Percentiles rank a stretch among this genome's conserved stretches.
Evolutionary conservation across 2,113 vertebrate species (phyloP).

Genomic region (Syngnathus scovelli): DNA sequence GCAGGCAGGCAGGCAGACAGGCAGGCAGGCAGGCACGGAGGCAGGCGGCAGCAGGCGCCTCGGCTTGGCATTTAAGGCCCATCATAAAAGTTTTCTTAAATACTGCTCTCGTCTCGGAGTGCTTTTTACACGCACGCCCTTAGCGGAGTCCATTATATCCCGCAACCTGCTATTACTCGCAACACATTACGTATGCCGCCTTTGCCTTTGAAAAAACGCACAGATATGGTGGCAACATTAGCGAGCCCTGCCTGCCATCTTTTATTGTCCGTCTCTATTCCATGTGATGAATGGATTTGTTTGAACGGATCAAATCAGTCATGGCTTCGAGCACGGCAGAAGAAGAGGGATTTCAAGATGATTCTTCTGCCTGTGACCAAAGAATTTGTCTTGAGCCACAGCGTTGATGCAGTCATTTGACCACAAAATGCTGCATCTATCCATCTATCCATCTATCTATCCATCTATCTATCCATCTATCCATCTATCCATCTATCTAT

Average conservation of each 20-base stretch:
- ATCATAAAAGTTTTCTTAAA: conserved; percentile 69
- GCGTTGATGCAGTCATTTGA: too few relatives aligned
- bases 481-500: too few relatives aligned
- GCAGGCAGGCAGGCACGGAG: too few relatives aligned
- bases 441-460: too few relatives aligned
- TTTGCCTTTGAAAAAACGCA: conserved; percentile 40
- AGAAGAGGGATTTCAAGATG: too few relatives aligned
- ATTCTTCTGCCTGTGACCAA: too few relatives aligned
- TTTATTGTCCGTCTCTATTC: conserved; percentile 27
- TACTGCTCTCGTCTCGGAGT: conserved; percentile 68
- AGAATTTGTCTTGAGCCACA: too few relatives aligned
- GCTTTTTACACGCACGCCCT: conserved; percentile 61
- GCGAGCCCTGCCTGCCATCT: conserved; percentile 22
- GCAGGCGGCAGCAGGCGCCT: conserved; percentile 8
- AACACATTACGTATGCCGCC: conserved; percentile 31
- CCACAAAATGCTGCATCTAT: too few relatives aligned
- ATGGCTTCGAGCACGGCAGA: too few relatives aligned
- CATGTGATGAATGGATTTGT: neutral
- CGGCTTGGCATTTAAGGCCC: conserved; percentile 68
- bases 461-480: too few relatives aligned
- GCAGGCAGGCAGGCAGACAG: too few relatives aligned
- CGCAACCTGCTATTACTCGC: conserved; percentile 58
- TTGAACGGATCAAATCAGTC: neutral
- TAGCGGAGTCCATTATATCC: conserved; percentile 69
- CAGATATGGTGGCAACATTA: conserved; percentile 28